Conservation (phyloP, 2,888 invertebrate genomes). For the Eumacrocentrus americanus region DNA sequence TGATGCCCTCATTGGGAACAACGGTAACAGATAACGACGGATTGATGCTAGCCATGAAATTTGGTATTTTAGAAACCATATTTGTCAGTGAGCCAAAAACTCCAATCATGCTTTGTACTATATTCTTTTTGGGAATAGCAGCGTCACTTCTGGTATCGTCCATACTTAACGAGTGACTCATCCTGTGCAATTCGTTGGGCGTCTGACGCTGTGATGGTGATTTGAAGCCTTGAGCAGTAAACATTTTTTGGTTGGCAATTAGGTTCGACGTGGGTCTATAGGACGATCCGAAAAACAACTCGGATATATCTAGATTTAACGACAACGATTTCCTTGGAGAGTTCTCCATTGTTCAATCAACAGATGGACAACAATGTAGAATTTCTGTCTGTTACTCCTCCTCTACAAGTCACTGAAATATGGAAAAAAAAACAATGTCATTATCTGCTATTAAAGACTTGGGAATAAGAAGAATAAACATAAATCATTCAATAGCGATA, state of each 20-base stretch:
- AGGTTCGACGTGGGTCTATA: slow-evolving; percentile 19
- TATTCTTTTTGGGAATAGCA: slow-evolving; percentile 35
- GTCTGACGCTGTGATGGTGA: neutral
- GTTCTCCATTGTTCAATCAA: slow-evolving; percentile 30
- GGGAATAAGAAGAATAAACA: neutral
- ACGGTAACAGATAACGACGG: slow-evolving; percentile 49
- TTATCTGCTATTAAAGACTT: neutral
- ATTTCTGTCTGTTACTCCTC: slow-evolving; percentile 28
- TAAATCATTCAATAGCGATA: neutral
- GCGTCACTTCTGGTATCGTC: slow-evolving; percentile 14
- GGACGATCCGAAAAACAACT: slow-evolving; percentile 21
- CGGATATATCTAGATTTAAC: neutral
- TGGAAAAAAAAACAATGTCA: slow-evolving; percentile 2
- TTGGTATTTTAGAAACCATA: slow-evolving; percentile 39
- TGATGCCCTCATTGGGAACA: slow-evolving; percentile 44
- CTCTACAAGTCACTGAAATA: slow-evolving; percentile 34
- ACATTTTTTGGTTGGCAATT: slow-evolving; percentile 13
- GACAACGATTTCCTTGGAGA: slow-evolving; percentile 23
- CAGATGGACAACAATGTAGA: neutral
- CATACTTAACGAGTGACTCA: slow-evolving; percentile 29
- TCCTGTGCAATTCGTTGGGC: neutral
- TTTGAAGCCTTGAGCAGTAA: slow-evolving; percentile 13
- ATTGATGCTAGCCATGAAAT: slow-evolving; percentile 41
- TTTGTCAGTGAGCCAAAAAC: slow-evolving; percentile 39
- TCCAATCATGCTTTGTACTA: slow-evolving; percentile 41